Percentiles rank a stretch among this genome's conserved stretches.
Conservation (phyloP, 1,140 invertebrate species). For the Listronotus bonariensis region DNA sequence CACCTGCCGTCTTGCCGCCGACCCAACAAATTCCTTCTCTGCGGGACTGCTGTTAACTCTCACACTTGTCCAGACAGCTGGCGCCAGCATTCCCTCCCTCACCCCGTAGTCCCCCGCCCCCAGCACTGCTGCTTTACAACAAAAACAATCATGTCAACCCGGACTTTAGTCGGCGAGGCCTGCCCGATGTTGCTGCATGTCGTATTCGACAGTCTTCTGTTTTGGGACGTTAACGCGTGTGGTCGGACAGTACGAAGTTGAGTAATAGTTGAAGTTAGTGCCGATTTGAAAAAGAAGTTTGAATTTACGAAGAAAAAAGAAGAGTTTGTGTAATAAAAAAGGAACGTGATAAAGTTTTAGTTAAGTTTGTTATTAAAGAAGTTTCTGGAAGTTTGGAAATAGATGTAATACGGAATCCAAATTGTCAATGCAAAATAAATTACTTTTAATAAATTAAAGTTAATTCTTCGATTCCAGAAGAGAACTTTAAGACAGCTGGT, state of each 20-base stretch:
- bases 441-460: too few species aligned
- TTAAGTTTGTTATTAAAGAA: too few species aligned
- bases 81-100: conserved; percentile 33
- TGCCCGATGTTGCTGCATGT: conserved; percentile 3
- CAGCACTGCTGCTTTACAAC: conserved; percentile 35
- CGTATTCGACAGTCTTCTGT: not conserved
- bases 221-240: conserved; percentile 1
- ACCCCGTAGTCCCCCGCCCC: conserved; percentile 28
- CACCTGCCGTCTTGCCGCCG: conserved; percentile 27
- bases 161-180: conserved; percentile 30
- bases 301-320: too few species aligned
- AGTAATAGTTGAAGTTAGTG: not conserved
- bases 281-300: not conserved
- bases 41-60: conserved; percentile 43
- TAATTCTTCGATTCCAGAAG: too few species aligned
- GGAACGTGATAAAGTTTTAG: too few species aligned
- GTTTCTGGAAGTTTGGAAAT: too few species aligned
- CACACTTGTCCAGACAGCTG: conserved; percentile 46
- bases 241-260: not conserved
- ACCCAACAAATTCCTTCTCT: conserved; percentile 40
- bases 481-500: too few species aligned
- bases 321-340: too few species aligned
- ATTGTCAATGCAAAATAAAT: too few species aligned
- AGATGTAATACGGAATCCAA: too few species aligned
- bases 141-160: conserved; percentile 44